Base-by-base conservation (phyloP, 2,888 invertebrate species). In the Caenorhabditis becei region DNA sequence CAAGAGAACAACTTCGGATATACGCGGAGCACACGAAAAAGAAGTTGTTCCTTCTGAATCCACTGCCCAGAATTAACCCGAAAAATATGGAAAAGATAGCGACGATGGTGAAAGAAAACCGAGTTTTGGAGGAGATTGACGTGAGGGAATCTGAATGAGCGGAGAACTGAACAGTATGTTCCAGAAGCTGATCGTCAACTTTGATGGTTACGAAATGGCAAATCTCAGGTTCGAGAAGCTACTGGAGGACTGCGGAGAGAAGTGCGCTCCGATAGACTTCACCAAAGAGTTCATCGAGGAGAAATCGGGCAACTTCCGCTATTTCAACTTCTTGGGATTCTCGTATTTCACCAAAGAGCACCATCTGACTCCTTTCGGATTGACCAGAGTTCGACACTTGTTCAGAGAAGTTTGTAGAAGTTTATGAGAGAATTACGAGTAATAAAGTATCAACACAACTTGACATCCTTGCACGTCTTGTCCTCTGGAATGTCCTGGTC, bases 401-500 rank as follows among this genome's bases (percentile, higher is more conserved):
- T 70, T 51, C 28, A 35, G 37, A 10, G 61, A 61, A 11, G 32
- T 70, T 14, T 70, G 61, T n/a, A 35, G 37, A 32, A 56, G 35
- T 20, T 54, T 67, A 2, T 65, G 16, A 65, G 24, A 5, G 2
- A 41, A 14, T 11, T 41, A 14, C 16, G 26, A n/a, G 16, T 53
- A 16, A 26, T 24, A 26, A 53, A 24, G 4, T 4, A 26, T 58
- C 35, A 74, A 14, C 74, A 74, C 4, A 74, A 20, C 14, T 74
- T 35, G 2, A 66, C 65, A n/a, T 74, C 74, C 18, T 65, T 65
- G 63, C 74, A 74, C 35, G 74, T 65, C 24, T 65, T 74, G 10
- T 74, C 58, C 24, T 74, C 74, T 1, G 74, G 74, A 41, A 74
- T 74, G 14, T 74, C 74, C 23, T 74, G 24, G 41, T 74, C 65